Evolutionary conservation across 1,140 invertebrate species (phyloP).

Genomic region (Psilanteris sp.): DNA sequence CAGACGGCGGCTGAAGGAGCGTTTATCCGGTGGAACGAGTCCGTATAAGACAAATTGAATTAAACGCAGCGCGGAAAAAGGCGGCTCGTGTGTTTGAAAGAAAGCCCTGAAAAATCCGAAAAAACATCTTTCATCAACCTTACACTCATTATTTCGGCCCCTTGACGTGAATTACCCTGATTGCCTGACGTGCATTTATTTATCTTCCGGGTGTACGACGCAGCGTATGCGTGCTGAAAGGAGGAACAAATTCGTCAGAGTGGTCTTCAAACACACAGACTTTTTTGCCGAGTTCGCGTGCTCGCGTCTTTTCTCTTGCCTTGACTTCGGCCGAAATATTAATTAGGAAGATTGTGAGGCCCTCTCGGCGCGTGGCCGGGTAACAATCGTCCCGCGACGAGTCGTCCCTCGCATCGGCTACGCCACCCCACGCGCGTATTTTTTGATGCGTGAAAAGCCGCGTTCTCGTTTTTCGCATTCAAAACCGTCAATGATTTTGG

Average conservation of each 20-base stretch:
- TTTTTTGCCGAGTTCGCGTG: conserved; percentile 42
- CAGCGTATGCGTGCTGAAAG: conserved; percentile 53
- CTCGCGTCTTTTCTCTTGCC: conserved; percentile 50
- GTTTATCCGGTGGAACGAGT: conserved; percentile 12
- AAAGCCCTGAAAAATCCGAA: conserved; percentile 25
- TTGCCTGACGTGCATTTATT: conserved; percentile 60
- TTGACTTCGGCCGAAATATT: conserved; percentile 48
- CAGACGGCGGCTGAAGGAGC: background rate
- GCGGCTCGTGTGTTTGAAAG: conserved; percentile 7
- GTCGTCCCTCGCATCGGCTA: conserved; percentile 9
- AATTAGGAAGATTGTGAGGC: conserved; percentile 59
- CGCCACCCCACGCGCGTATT: conserved; percentile 13
- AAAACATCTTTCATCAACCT: conserved; percentile 37
- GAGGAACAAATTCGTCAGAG: conserved; percentile 50
- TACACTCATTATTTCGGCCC: conserved; percentile 50
- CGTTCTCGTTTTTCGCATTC: conserved; percentile 6
- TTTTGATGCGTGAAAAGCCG: conserved; percentile 35
- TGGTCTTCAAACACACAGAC: conserved; percentile 49
- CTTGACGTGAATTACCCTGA: conserved; percentile 58
- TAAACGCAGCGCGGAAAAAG: conserved; percentile 25
- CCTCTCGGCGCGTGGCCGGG: conserved; percentile 31
- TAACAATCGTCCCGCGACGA: conserved; percentile 35
- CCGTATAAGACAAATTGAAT: conserved; percentile 22
- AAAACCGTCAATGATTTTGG: conserved; percentile 12
- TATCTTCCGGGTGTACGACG: conserved; percentile 29